phyloP scores from a whole-genome alignment of 2,113 vertebrate species.

The Odontophorus gujanensis region DNA sequence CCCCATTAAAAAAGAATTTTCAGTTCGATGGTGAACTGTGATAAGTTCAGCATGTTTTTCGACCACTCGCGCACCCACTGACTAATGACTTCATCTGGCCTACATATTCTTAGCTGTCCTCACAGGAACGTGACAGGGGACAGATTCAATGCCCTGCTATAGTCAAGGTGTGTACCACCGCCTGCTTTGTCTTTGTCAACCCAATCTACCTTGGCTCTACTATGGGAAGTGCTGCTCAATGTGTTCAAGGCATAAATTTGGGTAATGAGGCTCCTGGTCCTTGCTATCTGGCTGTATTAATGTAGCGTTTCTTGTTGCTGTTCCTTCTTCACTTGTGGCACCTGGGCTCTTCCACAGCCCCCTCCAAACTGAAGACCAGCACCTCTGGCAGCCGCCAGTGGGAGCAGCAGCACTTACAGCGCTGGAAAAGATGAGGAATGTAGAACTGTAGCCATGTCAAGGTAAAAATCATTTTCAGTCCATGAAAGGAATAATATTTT shows the following conservation, averaged over 20 bases:
- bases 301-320: neutral
- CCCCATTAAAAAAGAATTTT: slow-evolving; percentile 24
- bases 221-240: neutral
- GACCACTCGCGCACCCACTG: neutral
- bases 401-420: neutral
- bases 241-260: neutral
- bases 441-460: neutral
- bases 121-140: neutral
- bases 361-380: neutral
- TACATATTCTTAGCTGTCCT: neutral
- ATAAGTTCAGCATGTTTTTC: slow-evolving; percentile 19
- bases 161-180: neutral
- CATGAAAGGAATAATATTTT: neutral
- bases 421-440: fast-evolving
- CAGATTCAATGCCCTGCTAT: neutral
- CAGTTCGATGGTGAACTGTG: neutral
- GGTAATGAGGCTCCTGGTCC: neutral
- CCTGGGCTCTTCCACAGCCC: neutral
- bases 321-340: neutral
- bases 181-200: neutral
- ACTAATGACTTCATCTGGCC: neutral
- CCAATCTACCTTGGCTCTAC: neutral
- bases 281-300: neutral
- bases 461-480: neutral
- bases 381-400: neutral